These are phyloP conservation scores for Pseudopodoces humilis DNA, from an alignment of 2,113 vertebrate genomes.

Conservation along the genomic window DNA sequence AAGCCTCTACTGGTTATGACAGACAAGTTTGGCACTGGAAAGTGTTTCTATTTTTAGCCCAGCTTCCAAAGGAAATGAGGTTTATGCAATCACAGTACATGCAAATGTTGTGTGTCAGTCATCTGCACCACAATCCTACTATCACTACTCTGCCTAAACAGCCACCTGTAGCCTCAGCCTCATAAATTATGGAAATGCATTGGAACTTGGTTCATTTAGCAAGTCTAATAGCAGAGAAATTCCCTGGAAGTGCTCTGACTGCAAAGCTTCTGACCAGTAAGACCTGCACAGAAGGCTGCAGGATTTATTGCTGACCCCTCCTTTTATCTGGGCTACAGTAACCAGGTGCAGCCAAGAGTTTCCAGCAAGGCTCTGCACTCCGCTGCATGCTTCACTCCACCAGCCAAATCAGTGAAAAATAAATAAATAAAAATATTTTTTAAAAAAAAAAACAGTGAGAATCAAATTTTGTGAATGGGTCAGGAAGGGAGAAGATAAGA, in stretches of 20 bases:
- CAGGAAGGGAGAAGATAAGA: background rate
- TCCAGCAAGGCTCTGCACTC: background rate
- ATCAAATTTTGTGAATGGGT: background rate
- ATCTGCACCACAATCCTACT: background rate
- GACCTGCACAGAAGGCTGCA: background rate
- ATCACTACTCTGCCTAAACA: background rate
- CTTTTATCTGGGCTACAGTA: background rate
- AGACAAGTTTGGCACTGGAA: background rate
- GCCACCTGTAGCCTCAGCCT: background rate
- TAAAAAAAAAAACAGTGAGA: background rate
- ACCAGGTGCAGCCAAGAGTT: background rate
- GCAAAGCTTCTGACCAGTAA: background rate
- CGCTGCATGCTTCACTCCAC: background rate
- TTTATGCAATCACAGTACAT: accelerated
- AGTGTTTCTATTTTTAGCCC: slow-evolving; percentile 6
- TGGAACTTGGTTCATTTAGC: background rate
- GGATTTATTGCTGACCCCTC: background rate
- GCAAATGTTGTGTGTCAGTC: background rate
- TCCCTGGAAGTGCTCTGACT: background rate
- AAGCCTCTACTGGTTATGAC: background rate
- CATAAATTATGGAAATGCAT: background rate
- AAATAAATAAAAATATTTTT: background rate
- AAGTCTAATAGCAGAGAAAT: background rate
- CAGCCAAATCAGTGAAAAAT: background rate
- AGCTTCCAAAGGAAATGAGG: background rate